phyloP scores from a whole-genome alignment of 1,140 invertebrate species.

The Euura saliciscinereae region DNA sequence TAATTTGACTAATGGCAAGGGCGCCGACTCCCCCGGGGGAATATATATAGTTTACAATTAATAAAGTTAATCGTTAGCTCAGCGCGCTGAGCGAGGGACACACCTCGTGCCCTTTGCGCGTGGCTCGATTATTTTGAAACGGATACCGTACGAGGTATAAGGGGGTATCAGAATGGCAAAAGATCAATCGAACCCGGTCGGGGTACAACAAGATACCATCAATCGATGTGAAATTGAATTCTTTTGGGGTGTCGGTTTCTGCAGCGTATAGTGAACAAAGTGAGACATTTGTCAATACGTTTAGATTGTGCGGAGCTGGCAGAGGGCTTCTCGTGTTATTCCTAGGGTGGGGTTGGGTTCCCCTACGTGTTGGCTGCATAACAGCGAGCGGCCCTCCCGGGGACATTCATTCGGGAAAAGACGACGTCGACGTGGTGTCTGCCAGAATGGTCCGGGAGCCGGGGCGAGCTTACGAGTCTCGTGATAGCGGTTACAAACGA shows the following conservation, averaged over 20 bases:
- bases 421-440: not conserved
- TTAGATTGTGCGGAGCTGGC: not conserved
- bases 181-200: too few relatives aligned
- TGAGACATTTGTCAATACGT: not conserved
- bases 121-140: not conserved
- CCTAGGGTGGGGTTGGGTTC: not conserved
- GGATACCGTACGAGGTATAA: too few relatives aligned
- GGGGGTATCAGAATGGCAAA: too few relatives aligned
- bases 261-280: not conserved
- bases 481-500: constrained; percentile 7
- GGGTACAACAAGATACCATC: too few relatives aligned
- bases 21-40: not conserved
- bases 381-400: not conserved
- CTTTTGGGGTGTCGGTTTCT: not conserved
- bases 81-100: not conserved
- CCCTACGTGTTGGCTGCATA: too few relatives aligned
- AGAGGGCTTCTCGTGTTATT: not conserved
- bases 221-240: constrained; percentile 1
- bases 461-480: not conserved
- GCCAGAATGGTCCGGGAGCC: not conserved
- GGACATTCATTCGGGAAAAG: not conserved
- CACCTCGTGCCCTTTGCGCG: not conserved
- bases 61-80: not conserved
- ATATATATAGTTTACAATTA: not conserved
- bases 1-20: constrained; percentile 1